Percentiles rank a stretch among this genome's conserved stretches.
Evolutionary conservation across 2,797 vertebrate species (phyloP).

Genomic region (Xenopus petersii): DNA sequence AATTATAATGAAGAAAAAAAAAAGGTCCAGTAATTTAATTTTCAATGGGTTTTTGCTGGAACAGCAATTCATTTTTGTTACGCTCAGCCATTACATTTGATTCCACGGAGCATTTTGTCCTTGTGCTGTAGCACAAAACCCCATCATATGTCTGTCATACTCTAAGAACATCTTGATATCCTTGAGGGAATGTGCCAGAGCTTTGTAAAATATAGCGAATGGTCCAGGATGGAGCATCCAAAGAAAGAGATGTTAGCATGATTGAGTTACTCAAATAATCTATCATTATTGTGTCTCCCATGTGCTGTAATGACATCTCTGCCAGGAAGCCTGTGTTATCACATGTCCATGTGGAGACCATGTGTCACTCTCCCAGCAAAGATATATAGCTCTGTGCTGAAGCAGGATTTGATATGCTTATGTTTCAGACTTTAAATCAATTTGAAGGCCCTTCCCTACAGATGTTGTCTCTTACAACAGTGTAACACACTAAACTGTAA

Average conservation of each 20-base stretch:
- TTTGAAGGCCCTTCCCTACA: conserved; percentile 59
- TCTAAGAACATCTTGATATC: conserved; percentile 64
- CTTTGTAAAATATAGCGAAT: conserved; percentile 51
- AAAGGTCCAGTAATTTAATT: conserved; percentile 65
- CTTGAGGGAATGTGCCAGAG: conserved; percentile 55
- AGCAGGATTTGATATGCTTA: conserved; percentile 59
- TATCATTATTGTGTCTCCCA: conserved; percentile 58
- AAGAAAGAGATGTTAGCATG: conserved; percentile 52
- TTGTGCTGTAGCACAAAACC: conserved; percentile 58
- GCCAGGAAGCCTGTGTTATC: conserved; percentile 57
- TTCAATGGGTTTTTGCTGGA: conserved; percentile 59
- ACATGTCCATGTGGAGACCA: conserved; percentile 59
- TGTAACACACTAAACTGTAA: conserved; percentile 54
- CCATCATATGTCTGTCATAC: conserved; percentile 57
- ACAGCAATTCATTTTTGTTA: conserved; percentile 69
- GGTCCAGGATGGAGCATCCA: conserved; percentile 52
- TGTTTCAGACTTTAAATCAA: conserved; percentile 67
- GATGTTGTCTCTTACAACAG: conserved; percentile 60
- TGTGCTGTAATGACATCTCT: conserved; percentile 58
- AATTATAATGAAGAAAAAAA: conserved; percentile 58
- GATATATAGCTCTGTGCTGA: conserved; percentile 57
- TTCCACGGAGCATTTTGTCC: conserved; percentile 54
- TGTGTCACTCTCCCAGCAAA: conserved; percentile 63
- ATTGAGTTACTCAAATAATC: conserved; percentile 55
- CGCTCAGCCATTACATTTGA: conserved; percentile 53